Percentiles rank a stretch among this genome's conserved stretches.
These are phyloP conservation scores for Erythrolamprus reginae DNA, from an alignment of 2,113 vertebrate species.

Conservation along the genomic window DNA sequence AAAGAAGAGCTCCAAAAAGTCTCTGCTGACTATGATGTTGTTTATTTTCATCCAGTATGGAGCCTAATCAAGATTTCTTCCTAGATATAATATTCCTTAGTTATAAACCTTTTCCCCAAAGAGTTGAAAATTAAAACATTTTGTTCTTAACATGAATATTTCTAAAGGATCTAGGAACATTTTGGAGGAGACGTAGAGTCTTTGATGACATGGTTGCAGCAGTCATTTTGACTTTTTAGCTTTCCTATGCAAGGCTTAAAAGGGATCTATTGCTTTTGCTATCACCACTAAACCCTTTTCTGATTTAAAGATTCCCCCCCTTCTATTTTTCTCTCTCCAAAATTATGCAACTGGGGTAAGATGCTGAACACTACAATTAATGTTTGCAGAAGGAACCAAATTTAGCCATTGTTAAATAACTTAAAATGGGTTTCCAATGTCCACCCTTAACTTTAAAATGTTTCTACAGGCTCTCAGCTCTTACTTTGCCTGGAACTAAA, in stretches of 20 bases:
- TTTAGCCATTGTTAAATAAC: neutral
- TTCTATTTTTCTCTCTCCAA: neutral
- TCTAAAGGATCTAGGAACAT: neutral
- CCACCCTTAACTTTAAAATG: neutral
- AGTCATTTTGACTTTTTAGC: neutral
- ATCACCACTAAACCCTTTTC: neutral
- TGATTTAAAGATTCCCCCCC: neutral
- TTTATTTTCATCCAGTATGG: slow-evolving; percentile 91
- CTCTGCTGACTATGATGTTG: slow-evolving; percentile 77
- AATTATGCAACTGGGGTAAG: neutral
- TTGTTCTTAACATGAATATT: neutral
- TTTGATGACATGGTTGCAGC: neutral
- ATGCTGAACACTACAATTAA: neutral
- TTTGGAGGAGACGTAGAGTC: neutral
- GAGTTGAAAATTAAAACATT: neutral
- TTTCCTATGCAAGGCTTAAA: neutral
- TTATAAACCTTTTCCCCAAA: neutral
- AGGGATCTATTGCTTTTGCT: neutral
- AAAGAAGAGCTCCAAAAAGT: slow-evolving; percentile 77
- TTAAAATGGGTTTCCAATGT: neutral
- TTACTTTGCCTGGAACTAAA: neutral
- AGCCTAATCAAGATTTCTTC: neutral
- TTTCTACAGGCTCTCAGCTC: neutral
- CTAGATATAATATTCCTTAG: neutral
- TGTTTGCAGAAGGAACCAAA: neutral